A percentile compares a stretch with the other conserved stretches of the same genome.
Conservation (phyloP, 2,888 invertebrate genomes). For the Automeris io region DNA sequence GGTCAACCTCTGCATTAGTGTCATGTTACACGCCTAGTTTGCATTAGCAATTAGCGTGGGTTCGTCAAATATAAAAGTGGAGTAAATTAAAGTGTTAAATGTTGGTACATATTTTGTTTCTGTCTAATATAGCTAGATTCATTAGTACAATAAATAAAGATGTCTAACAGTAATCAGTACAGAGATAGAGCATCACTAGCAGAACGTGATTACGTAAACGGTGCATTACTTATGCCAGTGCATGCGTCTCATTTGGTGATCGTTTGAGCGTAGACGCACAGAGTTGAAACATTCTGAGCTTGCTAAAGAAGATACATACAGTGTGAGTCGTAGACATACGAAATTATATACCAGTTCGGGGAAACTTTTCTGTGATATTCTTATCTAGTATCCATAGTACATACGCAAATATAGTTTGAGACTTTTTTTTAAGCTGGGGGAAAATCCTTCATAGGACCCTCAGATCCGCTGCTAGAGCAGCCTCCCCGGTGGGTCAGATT, state of each 20-base stretch:
- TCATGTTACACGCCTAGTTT: not conserved
- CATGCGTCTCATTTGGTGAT: conserved; percentile 67
- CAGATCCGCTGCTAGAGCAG: no score
- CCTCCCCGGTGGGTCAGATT: no score
- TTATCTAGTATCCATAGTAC: no score
- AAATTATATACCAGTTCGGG: no score
- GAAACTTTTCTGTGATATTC: no score
- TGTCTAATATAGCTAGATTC: not conserved
- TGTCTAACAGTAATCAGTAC: not conserved
- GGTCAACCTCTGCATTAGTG: not conserved
- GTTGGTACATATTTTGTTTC: not conserved
- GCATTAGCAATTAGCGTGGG: not conserved
- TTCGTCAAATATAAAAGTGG: not conserved
- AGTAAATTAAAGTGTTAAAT: not conserved
- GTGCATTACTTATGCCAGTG: conserved; percentile 66
- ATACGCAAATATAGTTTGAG: no score
- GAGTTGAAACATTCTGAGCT: conserved; percentile 5
- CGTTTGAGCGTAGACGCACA: conserved; percentile 34
- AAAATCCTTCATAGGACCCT: no score
- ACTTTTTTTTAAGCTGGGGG: no score
- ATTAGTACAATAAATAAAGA: conserved; percentile 2
- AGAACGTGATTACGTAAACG: conserved; percentile 50
- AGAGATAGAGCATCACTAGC: conserved; percentile 28
- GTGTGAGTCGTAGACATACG: no score
- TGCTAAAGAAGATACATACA: conserved; percentile 1